Conservation (phyloP, 2,113 vertebrate genomes). For the Rhizomys pruinosus region DNA sequence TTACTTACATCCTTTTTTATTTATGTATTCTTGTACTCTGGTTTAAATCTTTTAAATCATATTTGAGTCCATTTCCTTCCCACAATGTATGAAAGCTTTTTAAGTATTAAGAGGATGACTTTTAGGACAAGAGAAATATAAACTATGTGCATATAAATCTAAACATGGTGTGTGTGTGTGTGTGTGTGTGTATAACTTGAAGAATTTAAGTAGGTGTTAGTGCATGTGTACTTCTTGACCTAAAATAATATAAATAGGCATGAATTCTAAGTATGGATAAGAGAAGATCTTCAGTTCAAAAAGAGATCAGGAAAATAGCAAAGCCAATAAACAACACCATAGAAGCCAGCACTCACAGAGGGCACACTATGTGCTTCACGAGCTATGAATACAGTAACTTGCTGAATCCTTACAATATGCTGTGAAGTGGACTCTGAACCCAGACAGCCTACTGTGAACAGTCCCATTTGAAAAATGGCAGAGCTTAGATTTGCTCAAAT, state of each 20-base stretch:
- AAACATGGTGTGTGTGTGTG: background rate
- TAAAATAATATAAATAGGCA: constrained; percentile 10
- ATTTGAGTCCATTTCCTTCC: background rate
- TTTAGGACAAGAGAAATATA: background rate
- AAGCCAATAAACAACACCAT: rapidly evolving
- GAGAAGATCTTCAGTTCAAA: background rate
- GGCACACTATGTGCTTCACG: too few species aligned
- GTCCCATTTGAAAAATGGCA: background rate
- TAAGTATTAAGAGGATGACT: background rate
- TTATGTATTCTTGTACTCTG: background rate
- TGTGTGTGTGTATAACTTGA: background rate
- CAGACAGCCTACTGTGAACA: background rate
- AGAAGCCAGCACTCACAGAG: background rate
- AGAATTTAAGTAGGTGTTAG: background rate
- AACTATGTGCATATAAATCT: background rate
- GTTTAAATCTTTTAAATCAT: constrained; percentile 47
- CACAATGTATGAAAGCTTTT: background rate
- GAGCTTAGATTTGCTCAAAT: rapidly evolving
- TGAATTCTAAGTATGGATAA: background rate
- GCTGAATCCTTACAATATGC: background rate
- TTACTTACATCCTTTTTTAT: background rate
- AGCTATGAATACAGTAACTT: background rate
- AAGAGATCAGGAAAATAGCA: background rate
- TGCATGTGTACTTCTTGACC: background rate
- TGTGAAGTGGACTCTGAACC: background rate